Evolutionary conservation across 2,797 vertebrate genomes (phyloP).

Genomic region (Pitangus sulphuratus): DNA sequence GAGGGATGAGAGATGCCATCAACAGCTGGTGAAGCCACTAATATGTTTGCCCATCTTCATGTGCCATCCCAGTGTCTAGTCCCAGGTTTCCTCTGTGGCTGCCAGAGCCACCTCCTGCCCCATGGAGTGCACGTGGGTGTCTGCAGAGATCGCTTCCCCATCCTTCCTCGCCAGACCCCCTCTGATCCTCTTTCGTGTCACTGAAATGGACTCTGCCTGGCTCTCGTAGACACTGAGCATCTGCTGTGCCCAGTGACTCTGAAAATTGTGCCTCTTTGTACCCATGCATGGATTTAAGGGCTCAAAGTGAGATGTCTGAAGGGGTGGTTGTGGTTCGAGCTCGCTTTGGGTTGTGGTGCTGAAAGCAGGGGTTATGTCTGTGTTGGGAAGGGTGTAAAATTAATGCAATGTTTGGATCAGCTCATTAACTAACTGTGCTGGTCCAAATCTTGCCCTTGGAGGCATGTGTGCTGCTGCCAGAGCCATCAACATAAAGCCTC

Average conservation of each 20-base stretch:
- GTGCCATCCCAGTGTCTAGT: background rate
- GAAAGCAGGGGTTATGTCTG: background rate
- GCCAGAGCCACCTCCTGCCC: background rate
- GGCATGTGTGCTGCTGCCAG: conserved; percentile 19
- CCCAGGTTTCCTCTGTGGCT: background rate
- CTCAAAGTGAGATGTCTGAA: background rate
- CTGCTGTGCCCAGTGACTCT: conserved; percentile 22
- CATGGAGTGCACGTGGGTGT: background rate
- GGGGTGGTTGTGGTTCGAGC: background rate
- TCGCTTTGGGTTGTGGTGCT: background rate
- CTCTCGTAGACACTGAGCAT: conserved; percentile 16
- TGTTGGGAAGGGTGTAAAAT: background rate
- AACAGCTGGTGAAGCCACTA: background rate
- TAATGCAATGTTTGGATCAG: conserved; percentile 34
- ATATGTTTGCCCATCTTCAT: accelerated
- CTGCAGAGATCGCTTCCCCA: background rate
- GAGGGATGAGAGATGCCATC: background rate
- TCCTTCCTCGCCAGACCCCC: background rate
- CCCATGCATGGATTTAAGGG: background rate
- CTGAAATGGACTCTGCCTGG: background rate
- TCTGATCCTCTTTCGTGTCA: background rate
- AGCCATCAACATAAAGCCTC: conserved; percentile 25
- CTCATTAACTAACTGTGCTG: conserved; percentile 18
- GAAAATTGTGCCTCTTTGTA: background rate
- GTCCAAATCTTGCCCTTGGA: conserved; percentile 42